Percentiles rank a stretch among this genome's conserved stretches.
phyloP scores from a whole-genome alignment of 2,113 vertebrate genomes.

The Protobothrops flavoviridis region DNA sequence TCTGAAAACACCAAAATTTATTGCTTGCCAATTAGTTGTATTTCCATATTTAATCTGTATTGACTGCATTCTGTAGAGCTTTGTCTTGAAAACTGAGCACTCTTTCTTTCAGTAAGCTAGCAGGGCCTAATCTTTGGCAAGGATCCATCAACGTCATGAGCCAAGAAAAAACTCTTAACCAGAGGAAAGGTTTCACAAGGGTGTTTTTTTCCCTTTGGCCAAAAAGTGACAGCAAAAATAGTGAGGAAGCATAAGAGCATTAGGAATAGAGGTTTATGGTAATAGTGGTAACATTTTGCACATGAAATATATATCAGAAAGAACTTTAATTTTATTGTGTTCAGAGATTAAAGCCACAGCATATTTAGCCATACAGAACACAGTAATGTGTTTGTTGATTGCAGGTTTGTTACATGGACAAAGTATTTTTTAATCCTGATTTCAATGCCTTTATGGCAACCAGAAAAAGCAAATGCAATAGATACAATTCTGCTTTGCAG shows the following conservation, averaged over 20 bases:
- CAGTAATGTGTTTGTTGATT: neutral
- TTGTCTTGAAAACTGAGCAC: neutral
- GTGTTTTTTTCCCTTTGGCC: neutral
- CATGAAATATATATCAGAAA: neutral
- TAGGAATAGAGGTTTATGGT: neutral
- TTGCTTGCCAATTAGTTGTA: neutral
- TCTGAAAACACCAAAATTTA: neutral
- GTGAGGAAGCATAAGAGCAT: neutral
- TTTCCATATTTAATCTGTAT: neutral
- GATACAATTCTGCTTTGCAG: neutral
- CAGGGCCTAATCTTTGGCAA: neutral
- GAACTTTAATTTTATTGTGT: neutral
- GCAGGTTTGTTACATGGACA: fast-evolving
- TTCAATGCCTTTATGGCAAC: neutral
- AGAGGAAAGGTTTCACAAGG: neutral
- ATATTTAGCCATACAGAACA: neutral
- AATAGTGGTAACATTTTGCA: neutral
- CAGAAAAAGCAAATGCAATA: neutral
- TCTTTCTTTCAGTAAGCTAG: neutral
- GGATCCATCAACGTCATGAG: neutral
- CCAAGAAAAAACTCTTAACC: neutral
- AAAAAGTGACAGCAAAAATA: neutral
- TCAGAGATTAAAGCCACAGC: neutral
- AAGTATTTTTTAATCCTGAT: neutral
- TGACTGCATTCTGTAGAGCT: neutral